Evolutionary conservation across 2,888 invertebrate genomes (phyloP).

Genomic region (Spisula subtruncata): DNA sequence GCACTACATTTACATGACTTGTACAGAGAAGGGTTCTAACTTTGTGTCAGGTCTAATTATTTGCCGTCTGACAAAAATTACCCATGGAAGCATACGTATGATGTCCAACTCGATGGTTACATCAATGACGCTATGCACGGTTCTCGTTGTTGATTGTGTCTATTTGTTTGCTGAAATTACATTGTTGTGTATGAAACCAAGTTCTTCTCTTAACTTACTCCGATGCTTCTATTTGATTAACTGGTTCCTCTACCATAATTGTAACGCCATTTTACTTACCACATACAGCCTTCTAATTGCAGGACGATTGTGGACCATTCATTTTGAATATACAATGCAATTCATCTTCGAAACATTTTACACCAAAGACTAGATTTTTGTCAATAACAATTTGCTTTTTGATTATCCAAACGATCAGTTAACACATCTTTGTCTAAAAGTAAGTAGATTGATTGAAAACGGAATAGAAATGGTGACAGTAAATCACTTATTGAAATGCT

Average conservation of each 20-base stretch:
- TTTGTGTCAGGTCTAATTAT: background rate
- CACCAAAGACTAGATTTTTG: slow-evolving; percentile 31
- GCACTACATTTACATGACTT: slow-evolving; percentile 14
- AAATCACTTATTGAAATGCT: slow-evolving; percentile 49
- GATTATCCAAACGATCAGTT: slow-evolving; percentile 51
- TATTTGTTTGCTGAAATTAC: background rate
- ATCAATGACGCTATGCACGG: background rate
- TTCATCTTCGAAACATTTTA: background rate
- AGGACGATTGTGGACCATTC: slow-evolving; percentile 3
- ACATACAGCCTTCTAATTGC: background rate
- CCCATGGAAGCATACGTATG: background rate
- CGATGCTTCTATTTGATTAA: background rate
- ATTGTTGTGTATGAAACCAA: background rate
- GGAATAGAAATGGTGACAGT: slow-evolving; percentile 48
- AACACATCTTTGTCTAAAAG: slow-evolving; percentile 45
- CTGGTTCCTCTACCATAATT: background rate
- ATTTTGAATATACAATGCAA: slow-evolving; percentile 1
- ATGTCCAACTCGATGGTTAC: slow-evolving; percentile 4
- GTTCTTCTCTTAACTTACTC: background rate
- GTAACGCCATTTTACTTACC: slow-evolving; percentile 12
- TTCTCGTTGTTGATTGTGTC: background rate
- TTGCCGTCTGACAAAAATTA: background rate
- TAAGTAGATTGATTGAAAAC: slow-evolving; percentile 49
- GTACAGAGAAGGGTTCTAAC: background rate
- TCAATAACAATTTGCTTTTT: slow-evolving; percentile 50